Evolutionary conservation across 2,888 invertebrate species (phyloP).

Genomic region (Chrysolina americana): DNA sequence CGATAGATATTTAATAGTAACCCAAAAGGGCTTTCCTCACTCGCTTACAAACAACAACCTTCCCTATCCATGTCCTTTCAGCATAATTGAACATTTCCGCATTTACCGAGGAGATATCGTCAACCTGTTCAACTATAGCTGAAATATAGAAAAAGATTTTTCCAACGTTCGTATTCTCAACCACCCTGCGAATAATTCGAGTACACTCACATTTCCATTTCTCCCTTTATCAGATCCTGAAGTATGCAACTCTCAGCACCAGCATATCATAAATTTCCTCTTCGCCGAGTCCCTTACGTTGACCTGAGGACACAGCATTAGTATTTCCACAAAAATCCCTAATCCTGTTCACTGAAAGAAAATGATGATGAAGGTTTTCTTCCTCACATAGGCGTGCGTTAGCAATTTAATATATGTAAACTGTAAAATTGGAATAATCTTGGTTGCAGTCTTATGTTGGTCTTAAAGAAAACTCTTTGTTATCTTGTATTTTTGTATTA

Average conservation of each 20-base stretch:
- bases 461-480: no score
- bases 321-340: constrained; percentile 8
- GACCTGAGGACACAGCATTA: not conserved
- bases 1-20: no score
- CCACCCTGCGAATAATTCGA: constrained; percentile 4
- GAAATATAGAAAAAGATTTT: not conserved
- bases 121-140: not conserved
- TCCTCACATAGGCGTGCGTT: not conserved
- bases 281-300: not conserved
- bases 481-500: no score
- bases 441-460: no score
- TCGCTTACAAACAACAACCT: no score
- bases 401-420: not conserved
- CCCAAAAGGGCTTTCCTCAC: no score
- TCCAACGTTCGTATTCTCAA: not conserved
- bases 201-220: constrained; percentile 11
- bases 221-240: constrained; percentile 7
- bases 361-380: constrained; percentile 5
- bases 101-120: not conserved
- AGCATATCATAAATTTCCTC: not conserved
- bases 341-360: constrained; percentile 11
- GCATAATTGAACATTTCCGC: not conserved
- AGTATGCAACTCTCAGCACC: constrained; percentile 19
- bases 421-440: no score
- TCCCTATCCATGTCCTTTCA: no score